These are phyloP conservation scores for Malurus alboscapulatus DNA, from an alignment of 2,113 vertebrate genomes.

Conservation along the genomic window DNA sequence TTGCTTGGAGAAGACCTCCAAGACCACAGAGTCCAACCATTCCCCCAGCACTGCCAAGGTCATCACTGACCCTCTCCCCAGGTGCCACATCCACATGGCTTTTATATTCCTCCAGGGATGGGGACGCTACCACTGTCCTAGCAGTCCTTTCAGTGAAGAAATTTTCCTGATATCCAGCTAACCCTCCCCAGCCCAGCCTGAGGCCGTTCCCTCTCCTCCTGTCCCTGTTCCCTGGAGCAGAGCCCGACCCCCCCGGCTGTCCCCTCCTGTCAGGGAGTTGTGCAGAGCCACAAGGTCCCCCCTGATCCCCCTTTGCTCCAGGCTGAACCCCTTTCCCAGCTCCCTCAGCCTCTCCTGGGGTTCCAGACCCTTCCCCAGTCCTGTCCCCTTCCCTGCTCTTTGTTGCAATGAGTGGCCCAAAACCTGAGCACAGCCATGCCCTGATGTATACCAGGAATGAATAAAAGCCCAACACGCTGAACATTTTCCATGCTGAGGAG, in stretches of 20 bases:
- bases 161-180: background rate
- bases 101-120: background rate
- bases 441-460: background rate
- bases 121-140: background rate
- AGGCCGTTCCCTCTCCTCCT: background rate
- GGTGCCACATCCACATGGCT: background rate
- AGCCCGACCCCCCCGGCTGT: rapidly evolving
- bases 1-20: background rate
- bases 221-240: background rate
- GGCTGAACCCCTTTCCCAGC: background rate
- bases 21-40: rapidly evolving
- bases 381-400: rapidly evolving
- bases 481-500: background rate
- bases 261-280: background rate
- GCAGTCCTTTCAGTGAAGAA: background rate
- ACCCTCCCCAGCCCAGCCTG: rapidly evolving
- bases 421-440: background rate
- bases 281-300: background rate
- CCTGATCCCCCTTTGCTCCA: background rate
- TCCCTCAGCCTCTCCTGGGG: background rate
- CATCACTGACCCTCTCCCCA: background rate
- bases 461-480: background rate
- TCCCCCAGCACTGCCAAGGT: background rate
- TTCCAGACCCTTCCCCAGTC: background rate
- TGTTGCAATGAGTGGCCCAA: background rate